Percentiles rank a stretch among this genome's conserved stretches.
Evolutionary conservation across 1,140 invertebrate species (phyloP).

Genomic region (Oreohelix idahoensis): DNA sequence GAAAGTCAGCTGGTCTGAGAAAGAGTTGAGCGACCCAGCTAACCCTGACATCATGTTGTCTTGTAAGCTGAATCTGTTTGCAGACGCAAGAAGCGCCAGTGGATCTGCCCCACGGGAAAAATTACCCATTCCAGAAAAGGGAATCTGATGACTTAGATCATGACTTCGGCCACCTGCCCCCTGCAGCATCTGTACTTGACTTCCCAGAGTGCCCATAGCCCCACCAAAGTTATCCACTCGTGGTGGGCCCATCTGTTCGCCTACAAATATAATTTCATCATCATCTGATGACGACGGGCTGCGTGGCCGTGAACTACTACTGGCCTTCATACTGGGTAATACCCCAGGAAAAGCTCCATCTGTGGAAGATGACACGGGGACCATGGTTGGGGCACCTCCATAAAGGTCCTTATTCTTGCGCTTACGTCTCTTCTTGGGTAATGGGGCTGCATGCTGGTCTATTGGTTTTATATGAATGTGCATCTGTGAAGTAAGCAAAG

Average conservation of each 20-base stretch:
- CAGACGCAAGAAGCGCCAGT: constrained; percentile 32
- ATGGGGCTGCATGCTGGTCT: constrained; percentile 33
- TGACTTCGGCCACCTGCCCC: constrained; percentile 19
- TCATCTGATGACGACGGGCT: constrained; percentile 37
- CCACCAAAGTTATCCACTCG: constrained; percentile 37
- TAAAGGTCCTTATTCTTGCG: constrained; percentile 52
- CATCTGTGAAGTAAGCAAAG: constrained; percentile 47
- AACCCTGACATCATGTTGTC: constrained; percentile 42
- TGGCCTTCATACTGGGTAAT: constrained; percentile 27
- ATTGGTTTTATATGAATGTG: constrained; percentile 58
- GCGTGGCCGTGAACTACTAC: constrained; percentile 10
- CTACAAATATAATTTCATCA: constrained; percentile 43
- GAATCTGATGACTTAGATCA: constrained; percentile 31
- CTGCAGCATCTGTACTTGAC: constrained; percentile 37
- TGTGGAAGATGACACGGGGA: constrained; percentile 39
- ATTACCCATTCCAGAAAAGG: constrained; percentile 34
- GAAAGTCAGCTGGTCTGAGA: constrained; percentile 40
- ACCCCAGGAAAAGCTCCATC: constrained; percentile 28
- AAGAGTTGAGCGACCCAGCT: constrained; percentile 27
- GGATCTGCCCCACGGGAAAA: constrained; percentile 39
- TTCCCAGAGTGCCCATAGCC: constrained; percentile 18
- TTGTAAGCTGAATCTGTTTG: constrained; percentile 33
- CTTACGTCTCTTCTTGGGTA: constrained; percentile 43
- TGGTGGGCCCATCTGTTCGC: constrained; percentile 30
- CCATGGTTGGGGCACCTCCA: constrained; percentile 51